Conservation (phyloP, 2,888 invertebrate genomes). For the Yponomeuta sedellus region DNA sequence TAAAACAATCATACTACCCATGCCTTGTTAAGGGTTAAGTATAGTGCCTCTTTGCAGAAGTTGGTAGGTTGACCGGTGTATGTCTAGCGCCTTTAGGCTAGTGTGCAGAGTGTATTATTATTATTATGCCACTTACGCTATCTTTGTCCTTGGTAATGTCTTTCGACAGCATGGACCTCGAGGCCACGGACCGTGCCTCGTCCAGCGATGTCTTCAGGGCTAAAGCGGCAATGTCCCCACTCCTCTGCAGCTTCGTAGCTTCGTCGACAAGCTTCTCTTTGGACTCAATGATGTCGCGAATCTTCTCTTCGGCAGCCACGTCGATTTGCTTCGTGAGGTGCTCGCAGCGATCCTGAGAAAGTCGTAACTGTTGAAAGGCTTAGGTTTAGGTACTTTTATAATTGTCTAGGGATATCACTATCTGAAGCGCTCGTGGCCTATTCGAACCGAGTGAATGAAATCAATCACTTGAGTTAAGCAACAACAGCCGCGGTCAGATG, state of each 20-base stretch:
- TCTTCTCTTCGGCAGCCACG: constrained; percentile 68
- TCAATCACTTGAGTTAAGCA: no score
- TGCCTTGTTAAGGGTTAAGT: no score
- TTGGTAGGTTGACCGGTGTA: no score
- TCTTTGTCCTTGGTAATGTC: constrained; percentile 51
- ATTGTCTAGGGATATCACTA: no score
- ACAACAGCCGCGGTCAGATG: no score
- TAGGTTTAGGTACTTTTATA: no score
- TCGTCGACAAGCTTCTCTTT: constrained; percentile 61
- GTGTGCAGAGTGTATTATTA: no score
- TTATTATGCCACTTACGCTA: constrained; percentile 49
- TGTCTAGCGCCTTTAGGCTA: no score
- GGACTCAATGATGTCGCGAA: constrained; percentile 60
- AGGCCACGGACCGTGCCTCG: constrained; percentile 61
- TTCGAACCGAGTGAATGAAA: no score
- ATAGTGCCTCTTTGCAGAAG: no score
- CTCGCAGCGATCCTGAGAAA: constrained; percentile 65
- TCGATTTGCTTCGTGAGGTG: constrained; percentile 71
- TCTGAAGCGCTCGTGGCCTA: no score
- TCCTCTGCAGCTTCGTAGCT: constrained; percentile 53
- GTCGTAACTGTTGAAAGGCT: neutral
- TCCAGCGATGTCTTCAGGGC: constrained; percentile 63
- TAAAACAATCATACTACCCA: no score
- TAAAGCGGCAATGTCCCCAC: constrained; percentile 59
- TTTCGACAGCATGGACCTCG: constrained; percentile 43